Percentiles rank a stretch among this genome's conserved stretches.
phyloP scores from a whole-genome alignment of 2,113 vertebrate species.

The Amblyornis subalaris region DNA sequence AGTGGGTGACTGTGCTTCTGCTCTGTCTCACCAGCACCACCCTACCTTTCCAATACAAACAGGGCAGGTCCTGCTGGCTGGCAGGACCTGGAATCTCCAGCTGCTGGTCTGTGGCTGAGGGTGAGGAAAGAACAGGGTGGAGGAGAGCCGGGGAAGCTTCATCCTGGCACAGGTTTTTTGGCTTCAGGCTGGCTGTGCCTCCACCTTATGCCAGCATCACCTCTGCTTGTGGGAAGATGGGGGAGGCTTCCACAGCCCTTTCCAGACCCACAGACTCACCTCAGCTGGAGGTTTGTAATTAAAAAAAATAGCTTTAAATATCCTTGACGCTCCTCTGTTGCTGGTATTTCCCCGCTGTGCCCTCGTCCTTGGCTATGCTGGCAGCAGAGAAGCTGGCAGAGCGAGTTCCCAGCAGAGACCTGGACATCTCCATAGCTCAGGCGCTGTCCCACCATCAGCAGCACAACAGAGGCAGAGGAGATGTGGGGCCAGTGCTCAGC shows the following conservation, averaged over 20 bases:
- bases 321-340: not conserved
- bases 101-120: accelerated
- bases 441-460: not conserved
- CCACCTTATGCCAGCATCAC: accelerated
- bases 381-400: not conserved
- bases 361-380: not conserved
- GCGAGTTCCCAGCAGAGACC: not conserved
- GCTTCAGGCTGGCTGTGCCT: not conserved
- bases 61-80: not conserved
- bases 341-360: not conserved
- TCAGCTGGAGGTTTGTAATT: not conserved
- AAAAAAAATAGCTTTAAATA: not conserved
- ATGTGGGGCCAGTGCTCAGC: not conserved
- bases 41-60: not conserved
- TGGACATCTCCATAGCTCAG: accelerated
- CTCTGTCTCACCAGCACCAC: not conserved
- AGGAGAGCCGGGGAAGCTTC: not conserved
- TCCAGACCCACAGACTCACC: not conserved
- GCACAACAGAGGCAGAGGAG: no score
- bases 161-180: not conserved
- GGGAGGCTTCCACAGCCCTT: not conserved
- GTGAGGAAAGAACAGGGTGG: not conserved
- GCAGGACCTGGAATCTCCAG: not conserved
- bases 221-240: not conserved
- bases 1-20: accelerated